Base-by-base conservation (phyloP, 1,140 invertebrate genomes). In the Watersipora subatra region DNA sequence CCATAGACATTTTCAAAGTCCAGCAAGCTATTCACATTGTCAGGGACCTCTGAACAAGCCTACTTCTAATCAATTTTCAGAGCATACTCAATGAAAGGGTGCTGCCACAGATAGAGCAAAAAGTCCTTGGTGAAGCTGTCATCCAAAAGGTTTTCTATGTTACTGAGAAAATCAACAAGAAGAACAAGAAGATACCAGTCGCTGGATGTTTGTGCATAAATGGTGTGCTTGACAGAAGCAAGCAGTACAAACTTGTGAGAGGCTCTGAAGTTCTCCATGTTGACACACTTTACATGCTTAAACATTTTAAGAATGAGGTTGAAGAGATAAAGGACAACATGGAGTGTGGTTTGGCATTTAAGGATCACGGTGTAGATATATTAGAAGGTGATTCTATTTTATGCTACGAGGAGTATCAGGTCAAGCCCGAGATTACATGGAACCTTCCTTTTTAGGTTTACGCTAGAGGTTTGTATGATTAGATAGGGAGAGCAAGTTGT, bases 281-380 rank as follows among this genome's bases (percentile, higher is more conserved):
- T 73, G 90, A 91, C 58, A 82, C 82, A 70, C 72, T 93, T 29
- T 75, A 80, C 26, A 92, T 91, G 1, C 87, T 97, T 86, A 86
- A 87, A 71, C 91, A 96, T 79, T 75, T 93, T 3, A 96, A 96
- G 77, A 85, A 87, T 68, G 92, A 96, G 82, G 90, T 93, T 0
- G 86, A 87, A 15, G 83, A 84, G 0, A 87, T 97, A 26, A 91
- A 91, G 73, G 86, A 84, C 61, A 89, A 89, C 73, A 82, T 87
- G 22, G 92, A 97, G 76, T 97, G 93, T 80, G 93, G 93, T 0
- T 71, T 97, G 25, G 85, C 85, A 64, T 83, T 97, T 19, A 81
- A 84, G 0, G 85, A 92, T 73, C 67, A 79, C 0, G 75, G 75
- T 1, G 66, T 93, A 28, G 69, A 79, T 7, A 87, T 92, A 57